These are phyloP conservation scores for Medauroidea extradentata DNA, from an alignment of 1,140 invertebrate genomes.

Conservation along the genomic window DNA sequence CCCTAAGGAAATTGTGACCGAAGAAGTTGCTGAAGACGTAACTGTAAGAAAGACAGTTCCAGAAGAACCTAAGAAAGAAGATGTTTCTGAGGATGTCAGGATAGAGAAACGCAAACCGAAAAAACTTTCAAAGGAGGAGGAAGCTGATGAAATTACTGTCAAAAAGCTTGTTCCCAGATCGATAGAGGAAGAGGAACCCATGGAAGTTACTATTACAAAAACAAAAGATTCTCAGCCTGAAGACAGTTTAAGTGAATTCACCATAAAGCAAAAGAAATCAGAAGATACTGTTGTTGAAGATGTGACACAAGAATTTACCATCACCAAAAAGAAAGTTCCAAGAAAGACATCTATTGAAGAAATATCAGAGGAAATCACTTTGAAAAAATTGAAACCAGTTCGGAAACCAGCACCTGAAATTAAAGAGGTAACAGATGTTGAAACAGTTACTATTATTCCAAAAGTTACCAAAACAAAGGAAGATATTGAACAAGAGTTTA, in stretches of 20 bases:
- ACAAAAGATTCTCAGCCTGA: slow-evolving; percentile 7
- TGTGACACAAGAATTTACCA: slow-evolving; percentile 19
- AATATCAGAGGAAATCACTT: slow-evolving; percentile 46
- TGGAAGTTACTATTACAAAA: neutral
- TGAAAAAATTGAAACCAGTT: slow-evolving; percentile 56
- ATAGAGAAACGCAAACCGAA: slow-evolving; percentile 21
- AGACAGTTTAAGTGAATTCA: slow-evolving; percentile 18
- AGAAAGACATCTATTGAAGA: slow-evolving; percentile 18
- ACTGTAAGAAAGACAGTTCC: slow-evolving; percentile 17
- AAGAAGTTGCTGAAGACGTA: slow-evolving; percentile 23
- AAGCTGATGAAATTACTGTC: slow-evolving; percentile 64
- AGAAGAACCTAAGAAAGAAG: slow-evolving; percentile 23
- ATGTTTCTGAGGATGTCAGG: slow-evolving; percentile 20
- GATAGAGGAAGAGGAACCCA: slow-evolving; percentile 12
- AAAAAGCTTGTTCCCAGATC: slow-evolving; percentile 50
- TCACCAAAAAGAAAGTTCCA: slow-evolving; percentile 9
- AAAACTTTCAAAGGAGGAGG: slow-evolving; percentile 45
- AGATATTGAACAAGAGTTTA: slow-evolving; percentile 81
- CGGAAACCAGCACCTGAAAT: slow-evolving; percentile 35
- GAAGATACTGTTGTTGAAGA: slow-evolving; percentile 22
- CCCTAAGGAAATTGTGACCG: slow-evolving; percentile 21
- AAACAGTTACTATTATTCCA: slow-evolving; percentile 70
- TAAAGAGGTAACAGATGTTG: slow-evolving; percentile 63
- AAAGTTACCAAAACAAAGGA: slow-evolving; percentile 67
- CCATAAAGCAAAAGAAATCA: slow-evolving; percentile 19